Conservation (phyloP, 2,113 vertebrate species). For the Sinosuthora webbiana region DNA sequence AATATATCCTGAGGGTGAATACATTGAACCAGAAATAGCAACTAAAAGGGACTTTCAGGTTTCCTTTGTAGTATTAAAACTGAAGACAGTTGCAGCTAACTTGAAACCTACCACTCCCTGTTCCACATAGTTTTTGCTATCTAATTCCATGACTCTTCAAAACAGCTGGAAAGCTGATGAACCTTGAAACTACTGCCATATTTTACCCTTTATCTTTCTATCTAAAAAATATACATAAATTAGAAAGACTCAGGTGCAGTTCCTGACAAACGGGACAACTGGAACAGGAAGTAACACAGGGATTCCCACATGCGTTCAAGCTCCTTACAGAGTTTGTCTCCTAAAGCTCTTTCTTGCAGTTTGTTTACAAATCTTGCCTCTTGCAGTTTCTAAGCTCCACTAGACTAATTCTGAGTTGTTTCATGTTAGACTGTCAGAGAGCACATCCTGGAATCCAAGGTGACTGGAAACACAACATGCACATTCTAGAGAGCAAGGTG, state of each 20-base stretch:
- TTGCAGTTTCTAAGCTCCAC: not conserved
- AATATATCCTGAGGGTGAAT: not conserved
- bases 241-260: not conserved
- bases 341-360: not conserved
- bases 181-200: not conserved
- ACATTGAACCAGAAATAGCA: not conserved
- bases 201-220: not conserved
- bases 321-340: not conserved
- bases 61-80: not conserved
- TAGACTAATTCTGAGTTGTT: not conserved
- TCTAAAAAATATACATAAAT: not conserved
- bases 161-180: not conserved
- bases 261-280: not conserved
- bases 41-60: not conserved
- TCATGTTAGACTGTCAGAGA: not conserved
- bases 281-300: not conserved
- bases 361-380: not conserved
- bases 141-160: not conserved
- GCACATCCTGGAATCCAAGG: not conserved
- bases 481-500: not conserved
- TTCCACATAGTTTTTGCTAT: not conserved
- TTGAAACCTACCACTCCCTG: not conserved
- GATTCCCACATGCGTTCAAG: not conserved
- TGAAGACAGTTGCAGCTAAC: not conserved
- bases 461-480: not conserved